A percentile compares a stretch with the other conserved stretches of the same genome.
phyloP scores from a whole-genome alignment of 1,140 invertebrate species.

The Tetragonula clypearis region DNA sequence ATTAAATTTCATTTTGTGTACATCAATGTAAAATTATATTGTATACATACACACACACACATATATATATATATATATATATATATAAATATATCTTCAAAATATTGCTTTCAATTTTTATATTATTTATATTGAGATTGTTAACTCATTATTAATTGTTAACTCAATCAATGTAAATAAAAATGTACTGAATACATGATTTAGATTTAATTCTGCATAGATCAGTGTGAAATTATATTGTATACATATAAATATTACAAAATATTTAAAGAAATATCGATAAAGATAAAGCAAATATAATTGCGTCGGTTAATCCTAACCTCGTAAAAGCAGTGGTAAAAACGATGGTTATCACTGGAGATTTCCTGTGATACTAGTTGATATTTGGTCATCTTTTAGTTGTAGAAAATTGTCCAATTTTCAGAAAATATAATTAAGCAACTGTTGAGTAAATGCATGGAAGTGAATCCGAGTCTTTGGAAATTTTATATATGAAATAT shows the following conservation, averaged over 20 bases:
- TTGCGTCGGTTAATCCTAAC: constrained; percentile 46
- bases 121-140: background rate
- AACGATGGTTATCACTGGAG: constrained; percentile 35
- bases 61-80: too few species aligned
- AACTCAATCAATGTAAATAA: background rate
- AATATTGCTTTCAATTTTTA: background rate
- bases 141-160: background rate
- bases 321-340: constrained; percentile 41
- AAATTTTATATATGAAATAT: constrained; percentile 21
- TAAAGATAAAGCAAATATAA: constrained; percentile 30
- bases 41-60: too few species aligned
- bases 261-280: background rate
- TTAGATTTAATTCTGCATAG: background rate
- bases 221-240: background rate
- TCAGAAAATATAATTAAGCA: constrained; percentile 32
- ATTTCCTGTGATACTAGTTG: constrained; percentile 35
- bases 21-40: background rate
- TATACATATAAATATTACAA: background rate
- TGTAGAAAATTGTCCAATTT: constrained; percentile 29
- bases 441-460: constrained; percentile 32
- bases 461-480: constrained; percentile 15
- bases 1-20: background rate
- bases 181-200: background rate
- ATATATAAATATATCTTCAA: background rate
- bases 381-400: constrained; percentile 52